Percentiles rank a stretch among this genome's conserved stretches.
Conservation (phyloP, 1,140 invertebrate genomes). For the Drosophila pallidifrons region DNA sequence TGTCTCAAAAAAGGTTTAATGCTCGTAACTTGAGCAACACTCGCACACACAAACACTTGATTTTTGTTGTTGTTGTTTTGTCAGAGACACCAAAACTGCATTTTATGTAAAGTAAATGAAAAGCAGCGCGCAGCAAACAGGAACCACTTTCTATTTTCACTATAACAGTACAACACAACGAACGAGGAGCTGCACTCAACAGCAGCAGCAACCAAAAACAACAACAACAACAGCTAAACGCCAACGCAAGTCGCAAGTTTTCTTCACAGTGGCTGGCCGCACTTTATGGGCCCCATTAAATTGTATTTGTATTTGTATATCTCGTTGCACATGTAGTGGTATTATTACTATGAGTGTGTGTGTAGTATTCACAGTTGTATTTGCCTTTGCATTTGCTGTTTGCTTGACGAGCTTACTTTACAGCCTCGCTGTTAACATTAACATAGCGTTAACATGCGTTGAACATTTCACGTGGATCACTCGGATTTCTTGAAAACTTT, state of each 20-base stretch:
- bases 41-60: conserved; percentile 25
- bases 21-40: conserved; percentile 43
- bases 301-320: conserved; percentile 41
- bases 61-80: background rate
- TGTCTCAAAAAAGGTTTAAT: conserved; percentile 16
- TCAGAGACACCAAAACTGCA: conserved; percentile 57
- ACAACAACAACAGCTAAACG: conserved; percentile 28
- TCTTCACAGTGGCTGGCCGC: conserved; percentile 51
- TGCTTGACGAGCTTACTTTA: conserved; percentile 38
- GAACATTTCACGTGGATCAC: conserved; percentile 44
- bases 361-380: background rate
- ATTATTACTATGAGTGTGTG: conserved; percentile 23
- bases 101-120: conserved; percentile 81
- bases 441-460: conserved; percentile 55
- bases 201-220: conserved; percentile 38
- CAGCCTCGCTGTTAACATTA: conserved; percentile 35
- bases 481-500: conserved; percentile 19
- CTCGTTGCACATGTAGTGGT: background rate
- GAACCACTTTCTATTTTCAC: conserved; percentile 85
- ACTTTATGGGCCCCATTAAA: conserved; percentile 48
- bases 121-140: conserved; percentile 80
- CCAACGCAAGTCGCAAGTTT: conserved; percentile 56
- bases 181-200: conserved; percentile 45
- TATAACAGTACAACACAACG: conserved; percentile 73
- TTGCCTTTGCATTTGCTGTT: background rate